These are phyloP conservation scores for Exocentrus adspersus DNA, from an alignment of 2,888 invertebrate genomes.

Conservation along the genomic window DNA sequence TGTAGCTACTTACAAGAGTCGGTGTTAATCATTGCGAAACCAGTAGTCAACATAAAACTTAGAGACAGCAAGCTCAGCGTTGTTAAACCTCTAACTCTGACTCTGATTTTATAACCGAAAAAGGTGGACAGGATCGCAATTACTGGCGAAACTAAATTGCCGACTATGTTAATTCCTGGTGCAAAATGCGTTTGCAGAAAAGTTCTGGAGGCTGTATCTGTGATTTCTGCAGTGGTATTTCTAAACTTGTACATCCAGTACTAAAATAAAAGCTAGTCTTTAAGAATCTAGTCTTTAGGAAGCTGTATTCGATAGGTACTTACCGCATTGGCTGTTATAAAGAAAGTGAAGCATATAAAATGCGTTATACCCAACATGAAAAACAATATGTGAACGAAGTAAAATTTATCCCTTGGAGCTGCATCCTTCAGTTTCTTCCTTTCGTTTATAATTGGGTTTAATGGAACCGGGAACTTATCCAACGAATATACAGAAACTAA, in stretches of 20 bases:
- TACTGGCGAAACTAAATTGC: conserved; percentile 31
- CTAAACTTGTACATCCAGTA: conserved; percentile 38
- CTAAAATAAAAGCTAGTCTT: too few relatives aligned
- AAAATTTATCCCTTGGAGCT: conserved; percentile 31
- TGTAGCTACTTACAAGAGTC: conserved; percentile 43
- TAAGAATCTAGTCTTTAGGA: too few relatives aligned
- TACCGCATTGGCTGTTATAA: conserved; percentile 42
- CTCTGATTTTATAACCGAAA: conserved; percentile 33
- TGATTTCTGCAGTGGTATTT: conserved; percentile 19
- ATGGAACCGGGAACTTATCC: not conserved
- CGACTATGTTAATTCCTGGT: conserved; percentile 35
- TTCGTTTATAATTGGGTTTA: conserved; percentile 8
- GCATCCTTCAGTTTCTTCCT: conserved; percentile 23
- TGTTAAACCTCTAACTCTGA: conserved; percentile 30
- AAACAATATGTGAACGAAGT: conserved; percentile 35
- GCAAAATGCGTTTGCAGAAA: conserved; percentile 40
- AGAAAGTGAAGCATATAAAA: conserved; percentile 39
- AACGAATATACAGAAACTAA: not conserved
- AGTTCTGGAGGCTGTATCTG: conserved; percentile 36
- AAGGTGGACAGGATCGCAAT: conserved; percentile 36
- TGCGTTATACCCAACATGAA: conserved; percentile 41
- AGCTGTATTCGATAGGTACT: conserved; percentile 24
- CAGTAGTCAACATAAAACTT: conserved; percentile 33
- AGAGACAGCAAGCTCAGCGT: conserved; percentile 31
- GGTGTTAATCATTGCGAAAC: conserved; percentile 36